Base-by-base conservation (phyloP, 1,140 invertebrate species). In the Nomia melanderi region DNA sequence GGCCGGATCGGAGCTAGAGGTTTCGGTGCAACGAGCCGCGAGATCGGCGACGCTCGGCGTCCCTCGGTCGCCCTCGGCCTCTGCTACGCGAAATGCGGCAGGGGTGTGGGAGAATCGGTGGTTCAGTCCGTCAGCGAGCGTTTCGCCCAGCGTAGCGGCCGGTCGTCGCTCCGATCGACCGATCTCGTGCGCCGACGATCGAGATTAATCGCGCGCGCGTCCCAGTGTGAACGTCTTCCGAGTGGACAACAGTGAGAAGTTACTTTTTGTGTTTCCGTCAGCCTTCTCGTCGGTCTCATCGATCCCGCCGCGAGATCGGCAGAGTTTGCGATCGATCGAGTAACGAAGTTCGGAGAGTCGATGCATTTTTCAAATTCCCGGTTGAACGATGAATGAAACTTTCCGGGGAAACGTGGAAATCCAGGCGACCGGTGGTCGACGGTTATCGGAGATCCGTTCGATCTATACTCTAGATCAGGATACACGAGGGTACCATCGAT, bases 51-150 rank as follows among this genome's bases (percentile, higher is more conserved):
- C 23, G 41, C 69, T 85, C 83, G 83, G 83, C 63, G 64, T 27
- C 36, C 11, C 50, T 85, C 83, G 83, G 83, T 39, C 78, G 44
- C 41, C 65, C 70, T 85, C 83, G 83, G 78, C 56, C 56, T 67
- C 76, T 71, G 71, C 83, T 74, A 82, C 75, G 70, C 47, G 69
- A 74, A 81, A 74, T 63, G 81, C 79, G 70, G 47, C 39, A 72
- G 47, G 83, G 83, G 83, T 85, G 83, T 84, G 83, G 64, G 79
- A 77, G 71, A 71, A 70, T 67, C 71, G 78, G 71, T 64, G 71
- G 71, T 70, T 84, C 83, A 87, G 85, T 87, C 81, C 78, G 81
- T 84, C 83, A 86, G 31, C 63, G 83, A 81, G 81, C 81, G 79
- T 81, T 77, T 63, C 57, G 62, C 41, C 57, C 63, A 39, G 47